Evolutionary conservation across 2,888 invertebrate species (phyloP).

Genomic region (Callimorpha dominula): DNA sequence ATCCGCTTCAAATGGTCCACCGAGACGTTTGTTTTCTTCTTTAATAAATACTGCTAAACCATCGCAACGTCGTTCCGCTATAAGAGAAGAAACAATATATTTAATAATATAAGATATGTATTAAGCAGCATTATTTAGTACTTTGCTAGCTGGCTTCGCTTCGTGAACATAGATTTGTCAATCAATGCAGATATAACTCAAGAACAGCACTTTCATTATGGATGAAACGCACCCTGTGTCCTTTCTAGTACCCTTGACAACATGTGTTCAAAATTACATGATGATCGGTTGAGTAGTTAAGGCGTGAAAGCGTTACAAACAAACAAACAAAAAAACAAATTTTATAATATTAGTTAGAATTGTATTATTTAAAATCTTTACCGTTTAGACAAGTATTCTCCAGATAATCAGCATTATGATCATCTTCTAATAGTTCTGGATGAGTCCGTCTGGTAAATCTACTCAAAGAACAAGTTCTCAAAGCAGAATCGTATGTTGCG

Average conservation of each 20-base stretch:
- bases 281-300: no score
- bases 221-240: no score
- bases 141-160: no score
- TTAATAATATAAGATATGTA: not conserved
- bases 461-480: slow-evolving; percentile 93
- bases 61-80: slow-evolving; percentile 95
- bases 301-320: no score
- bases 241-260: no score
- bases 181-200: no score
- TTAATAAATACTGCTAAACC: slow-evolving; percentile 95
- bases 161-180: not conserved
- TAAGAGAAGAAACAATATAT: slow-evolving; percentile 30
- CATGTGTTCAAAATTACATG: no score
- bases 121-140: not conserved
- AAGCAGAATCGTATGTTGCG: slow-evolving; percentile 92
- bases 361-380: slow-evolving; percentile 64
- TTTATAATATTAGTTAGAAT: not conserved
- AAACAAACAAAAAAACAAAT: no score
- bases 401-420: slow-evolving; percentile 95
- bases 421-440: slow-evolving; percentile 93
- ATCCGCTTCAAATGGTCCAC: slow-evolving; percentile 96
- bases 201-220: no score
- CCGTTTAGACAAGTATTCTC: slow-evolving; percentile 97
- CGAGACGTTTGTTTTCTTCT: slow-evolving; percentile 95
- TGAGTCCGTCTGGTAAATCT: slow-evolving; percentile 94